Evolutionary conservation across 2,113 vertebrate species (phyloP), one percentile per base, ranked within the genome.

Genomic region (Cichladusa arquata): DNA sequence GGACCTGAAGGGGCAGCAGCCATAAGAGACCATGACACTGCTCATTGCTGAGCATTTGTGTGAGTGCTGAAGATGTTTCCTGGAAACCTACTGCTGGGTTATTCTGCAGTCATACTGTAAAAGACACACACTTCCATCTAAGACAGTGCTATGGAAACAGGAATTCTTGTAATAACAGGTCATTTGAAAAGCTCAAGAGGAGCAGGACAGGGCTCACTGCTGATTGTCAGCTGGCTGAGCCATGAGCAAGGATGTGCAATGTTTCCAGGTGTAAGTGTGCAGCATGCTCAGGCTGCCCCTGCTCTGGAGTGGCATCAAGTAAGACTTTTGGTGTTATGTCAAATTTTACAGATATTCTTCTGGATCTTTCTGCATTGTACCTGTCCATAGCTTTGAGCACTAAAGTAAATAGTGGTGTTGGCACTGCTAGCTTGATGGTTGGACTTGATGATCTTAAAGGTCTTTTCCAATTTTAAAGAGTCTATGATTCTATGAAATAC

Each of bases 251-350:
- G 42, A 50, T 50, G 34, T 61, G 19, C n/a, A 48, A 5, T 8
- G 19, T 65, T 65, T 74, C 31, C 33, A 29, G 11, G 19, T 56
- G 7, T n/a, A 50, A 61, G 50, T 2, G 0, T 0, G 1, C n/a
- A 70, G 38, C 33, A 25, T 74, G 28, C 31, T 19, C 19, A 70
- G 16, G 12, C 38, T 78, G 60, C 36, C 13, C 9, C 50, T 78
- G 16, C 20, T 89, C 11, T 74, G 25, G 25, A 2, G 2, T 66
- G 33, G 10, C 65, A 74, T 74, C 22, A 31, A 56, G 11, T 42
- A 58, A 38, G 74, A 29, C 6, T 44, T 76, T 5, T 28, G 7
- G 23, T 54, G 11, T 48, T 31, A n/a, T 29, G 58, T 83, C 16
- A 31, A 23, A 50, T 62, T 84, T 89, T 38, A 17, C 14, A 29